These are phyloP conservation scores for Caradrina clavipalpis DNA, from an alignment of 2,888 invertebrate genomes.

Conservation along the genomic window DNA sequence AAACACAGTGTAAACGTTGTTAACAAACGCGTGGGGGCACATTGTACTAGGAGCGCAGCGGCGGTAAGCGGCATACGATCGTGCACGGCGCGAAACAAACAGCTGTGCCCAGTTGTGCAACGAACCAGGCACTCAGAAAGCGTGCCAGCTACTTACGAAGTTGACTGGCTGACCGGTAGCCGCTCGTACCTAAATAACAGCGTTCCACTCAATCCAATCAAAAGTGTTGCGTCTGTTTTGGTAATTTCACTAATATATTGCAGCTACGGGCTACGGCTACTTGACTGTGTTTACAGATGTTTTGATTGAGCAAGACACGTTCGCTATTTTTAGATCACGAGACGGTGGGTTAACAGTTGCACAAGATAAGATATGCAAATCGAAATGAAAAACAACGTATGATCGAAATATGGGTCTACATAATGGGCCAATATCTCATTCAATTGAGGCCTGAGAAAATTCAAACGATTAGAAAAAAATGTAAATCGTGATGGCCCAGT, in stretches of 20 bases:
- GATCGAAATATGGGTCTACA: constrained; percentile 1
- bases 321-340: constrained; percentile 31
- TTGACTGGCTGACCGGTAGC: constrained; percentile 65
- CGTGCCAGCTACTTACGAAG: constrained; percentile 72
- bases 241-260: constrained; percentile 54
- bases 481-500: no score
- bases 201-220: constrained; percentile 48
- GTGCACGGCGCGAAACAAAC: constrained; percentile 61
- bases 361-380: constrained; percentile 45
- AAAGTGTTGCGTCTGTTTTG: constrained; percentile 55
- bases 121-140: constrained; percentile 74
- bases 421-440: neutral
- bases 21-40: constrained; percentile 70
- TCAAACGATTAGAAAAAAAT: no score
- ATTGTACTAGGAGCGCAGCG: constrained; percentile 75
- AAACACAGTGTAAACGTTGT: constrained; percentile 59
- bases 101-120: constrained; percentile 76
- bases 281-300: constrained; percentile 43
- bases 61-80: constrained; percentile 60
- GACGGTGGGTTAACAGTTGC: constrained; percentile 32
- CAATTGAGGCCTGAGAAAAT: neutral
- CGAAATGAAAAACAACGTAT: constrained; percentile 20
- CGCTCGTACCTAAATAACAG: constrained; percentile 52
- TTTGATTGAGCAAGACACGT: constrained; percentile 51
- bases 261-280: constrained; percentile 27